Percentiles rank a stretch among this genome's conserved stretches.
Evolutionary conservation across 2,888 invertebrate genomes (phyloP).

Genomic region (Schizaphis graminum): DNA sequence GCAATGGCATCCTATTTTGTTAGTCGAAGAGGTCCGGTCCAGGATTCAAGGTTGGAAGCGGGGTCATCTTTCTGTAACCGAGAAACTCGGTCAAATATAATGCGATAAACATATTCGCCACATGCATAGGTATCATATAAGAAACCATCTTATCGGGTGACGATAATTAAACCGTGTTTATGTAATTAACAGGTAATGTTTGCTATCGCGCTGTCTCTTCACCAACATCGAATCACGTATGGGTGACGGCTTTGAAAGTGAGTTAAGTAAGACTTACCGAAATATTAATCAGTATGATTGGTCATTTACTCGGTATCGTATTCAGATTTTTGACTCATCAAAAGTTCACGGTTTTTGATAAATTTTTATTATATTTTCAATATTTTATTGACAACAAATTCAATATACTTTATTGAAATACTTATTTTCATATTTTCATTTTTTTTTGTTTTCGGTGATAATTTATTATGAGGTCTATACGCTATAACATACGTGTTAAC

Average conservation of each 20-base stretch:
- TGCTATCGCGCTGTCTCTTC: neutral
- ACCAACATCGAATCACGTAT: neutral
- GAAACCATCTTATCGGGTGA: neutral
- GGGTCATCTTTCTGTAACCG: no score
- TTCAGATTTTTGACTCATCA: neutral
- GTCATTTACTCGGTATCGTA: neutral
- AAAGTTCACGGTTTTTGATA: neutral
- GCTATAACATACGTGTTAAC: neutral
- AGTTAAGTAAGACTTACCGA: neutral
- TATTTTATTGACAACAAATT: neutral
- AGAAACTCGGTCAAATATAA: neutral
- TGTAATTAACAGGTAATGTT: neutral
- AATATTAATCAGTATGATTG: neutral
- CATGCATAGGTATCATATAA: neutral
- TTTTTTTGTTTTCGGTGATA: neutral
- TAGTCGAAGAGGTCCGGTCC: neutral
- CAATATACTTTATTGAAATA: neutral
- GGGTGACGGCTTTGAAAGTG: neutral
- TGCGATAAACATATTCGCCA: neutral
- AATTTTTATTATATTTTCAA: neutral
- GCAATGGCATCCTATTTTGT: constrained; percentile 15
- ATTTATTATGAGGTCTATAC: neutral
- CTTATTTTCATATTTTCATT: neutral
- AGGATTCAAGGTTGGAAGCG: neutral
- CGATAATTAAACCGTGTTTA: neutral